phyloP scores from a whole-genome alignment of 2,113 vertebrate species.

The Chaetodon trifascialis region DNA sequence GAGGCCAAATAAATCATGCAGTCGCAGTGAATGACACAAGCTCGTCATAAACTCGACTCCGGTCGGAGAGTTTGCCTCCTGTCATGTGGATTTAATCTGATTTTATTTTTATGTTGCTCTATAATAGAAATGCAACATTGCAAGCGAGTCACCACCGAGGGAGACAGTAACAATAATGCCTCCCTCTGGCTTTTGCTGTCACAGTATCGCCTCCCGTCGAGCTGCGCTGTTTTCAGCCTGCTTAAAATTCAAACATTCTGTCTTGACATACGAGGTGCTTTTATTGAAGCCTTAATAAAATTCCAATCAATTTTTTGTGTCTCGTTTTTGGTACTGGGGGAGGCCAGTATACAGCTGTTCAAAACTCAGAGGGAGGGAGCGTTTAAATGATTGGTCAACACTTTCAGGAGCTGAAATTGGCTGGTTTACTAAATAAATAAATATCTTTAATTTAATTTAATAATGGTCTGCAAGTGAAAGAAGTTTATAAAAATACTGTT shows the following conservation, averaged over 20 bases:
- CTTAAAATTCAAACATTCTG: constrained; percentile 68
- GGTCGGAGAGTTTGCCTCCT: constrained; percentile 54
- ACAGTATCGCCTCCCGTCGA: constrained; percentile 46
- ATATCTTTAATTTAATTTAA: too few species aligned
- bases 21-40: constrained; percentile 62
- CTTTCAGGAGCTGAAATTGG: not conserved
- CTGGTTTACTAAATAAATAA: not conserved
- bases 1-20: constrained; percentile 66
- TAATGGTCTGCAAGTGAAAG: not conserved
- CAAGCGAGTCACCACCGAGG: constrained; percentile 54
- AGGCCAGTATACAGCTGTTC: not conserved
- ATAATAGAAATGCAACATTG: constrained; percentile 48
- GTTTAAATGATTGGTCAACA: not conserved
- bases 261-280: constrained; percentile 56
- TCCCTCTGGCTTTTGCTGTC: constrained; percentile 62
- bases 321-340: constrained; percentile 18
- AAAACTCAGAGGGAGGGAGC: not conserved
- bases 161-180: constrained; percentile 65
- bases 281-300: constrained; percentile 66
- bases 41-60: constrained; percentile 62
- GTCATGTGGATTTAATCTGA: constrained; percentile 74
- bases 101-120: constrained; percentile 66
- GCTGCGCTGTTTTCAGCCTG: constrained; percentile 25
- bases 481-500: not conserved
- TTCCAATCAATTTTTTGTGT: constrained; percentile 57